These are phyloP conservation scores for Glareola pratincola DNA, from an alignment of 2,113 vertebrate genomes.

Conservation along the genomic window DNA sequence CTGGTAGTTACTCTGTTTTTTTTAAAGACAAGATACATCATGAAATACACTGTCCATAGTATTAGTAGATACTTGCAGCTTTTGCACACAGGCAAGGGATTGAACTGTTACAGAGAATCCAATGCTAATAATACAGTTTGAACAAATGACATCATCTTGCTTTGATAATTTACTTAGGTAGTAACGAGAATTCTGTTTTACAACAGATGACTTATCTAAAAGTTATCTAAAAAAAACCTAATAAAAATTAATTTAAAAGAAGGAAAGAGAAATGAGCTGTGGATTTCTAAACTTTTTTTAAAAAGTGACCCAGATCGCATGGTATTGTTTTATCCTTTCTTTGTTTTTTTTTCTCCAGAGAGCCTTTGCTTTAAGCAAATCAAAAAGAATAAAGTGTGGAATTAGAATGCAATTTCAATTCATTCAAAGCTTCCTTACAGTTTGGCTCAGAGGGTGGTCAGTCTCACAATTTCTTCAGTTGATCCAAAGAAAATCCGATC, in stretches of 20 bases:
- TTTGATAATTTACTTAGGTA: neutral
- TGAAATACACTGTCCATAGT: neutral
- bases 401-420: neutral
- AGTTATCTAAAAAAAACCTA: neutral
- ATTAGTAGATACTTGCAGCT: neutral
- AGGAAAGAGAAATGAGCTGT: neutral
- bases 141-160: neutral
- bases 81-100: neutral
- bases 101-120: neutral
- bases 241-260: neutral
- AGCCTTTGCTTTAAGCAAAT: neutral
- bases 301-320: neutral
- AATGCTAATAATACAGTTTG: neutral
- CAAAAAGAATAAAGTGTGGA: neutral
- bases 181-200: neutral
- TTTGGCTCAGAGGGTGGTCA: neutral
- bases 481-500: neutral
- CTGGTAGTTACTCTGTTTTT: neutral
- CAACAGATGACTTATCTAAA: neutral
- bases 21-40: neutral
- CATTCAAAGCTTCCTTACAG: neutral
- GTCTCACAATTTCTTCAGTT: neutral
- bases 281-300: neutral
- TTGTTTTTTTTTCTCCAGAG: neutral
- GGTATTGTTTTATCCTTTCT: neutral